Base-by-base conservation (phyloP, 2,888 invertebrate genomes). In the Junonia oenone region DNA sequence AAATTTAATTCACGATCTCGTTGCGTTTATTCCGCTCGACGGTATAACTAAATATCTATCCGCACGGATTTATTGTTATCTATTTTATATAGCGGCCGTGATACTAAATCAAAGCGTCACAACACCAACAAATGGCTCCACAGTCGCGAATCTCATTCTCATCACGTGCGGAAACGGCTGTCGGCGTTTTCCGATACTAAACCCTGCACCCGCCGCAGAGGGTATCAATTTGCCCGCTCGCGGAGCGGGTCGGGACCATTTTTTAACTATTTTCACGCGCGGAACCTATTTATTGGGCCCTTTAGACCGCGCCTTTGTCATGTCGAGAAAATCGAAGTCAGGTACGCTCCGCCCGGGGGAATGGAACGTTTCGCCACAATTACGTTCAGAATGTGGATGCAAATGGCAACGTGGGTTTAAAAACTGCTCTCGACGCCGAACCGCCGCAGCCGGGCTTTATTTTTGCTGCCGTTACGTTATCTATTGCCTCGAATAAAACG, bases 271-370 rank as follows among this genome's bases (percentile, higher is more conserved):
- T 83, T 83, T 81, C 81, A 80, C 80, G 79, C 77, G 75, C 68
- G 65, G 67, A 73, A 73, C 76, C 78, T 84, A 86, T 86, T 85
- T 87, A 88, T 88, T 82, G 85, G 82, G 66, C 83, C 83, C 83
- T 75, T 81, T 72, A 83, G 83, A 80, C 87, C 87, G 85, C 87
- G 87, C 88, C 86, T 88, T 89, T 88, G 81, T 86, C 84, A 81
- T 88, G 87, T 88, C 74, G 74, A 75, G 79, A 82, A 86, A 86
- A 87, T 85, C 84, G 84, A 83, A 86, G 78, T 81, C 82, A 87
- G 86, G 83, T 82, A 83, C 73, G 76, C 73, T 68, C 58, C 45
- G 74, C 71, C 66, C 67, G 73, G 79, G 83, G 83, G 83, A 78
- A 69, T 63, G 69, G 68, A 40, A 40, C 38, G 38, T 75, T 76